phyloP scores from a whole-genome alignment of 2,797 vertebrate genomes.

The Coilia nasus region DNA sequence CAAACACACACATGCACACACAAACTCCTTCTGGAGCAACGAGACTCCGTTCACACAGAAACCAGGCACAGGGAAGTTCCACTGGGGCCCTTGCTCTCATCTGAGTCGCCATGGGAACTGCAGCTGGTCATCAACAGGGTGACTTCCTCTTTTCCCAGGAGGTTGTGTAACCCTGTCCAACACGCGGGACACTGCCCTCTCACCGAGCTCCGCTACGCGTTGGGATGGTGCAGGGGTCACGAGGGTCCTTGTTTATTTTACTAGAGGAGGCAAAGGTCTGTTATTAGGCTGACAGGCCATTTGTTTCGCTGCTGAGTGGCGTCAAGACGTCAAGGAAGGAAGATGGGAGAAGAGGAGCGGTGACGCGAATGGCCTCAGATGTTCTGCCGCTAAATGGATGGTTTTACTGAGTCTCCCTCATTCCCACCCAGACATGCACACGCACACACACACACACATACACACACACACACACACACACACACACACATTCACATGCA shows the following conservation, averaged over 20 bases:
- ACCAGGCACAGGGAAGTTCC: neutral
- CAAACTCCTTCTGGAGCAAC: neutral
- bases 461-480: neutral
- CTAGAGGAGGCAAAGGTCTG: slow-evolving; percentile 27
- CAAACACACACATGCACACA: slow-evolving; percentile 14
- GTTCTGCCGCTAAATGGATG: neutral
- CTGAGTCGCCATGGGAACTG: slow-evolving; percentile 42
- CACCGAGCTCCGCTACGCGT: neutral
- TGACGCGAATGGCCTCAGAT: neutral
- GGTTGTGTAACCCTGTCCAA: slow-evolving; percentile 33
- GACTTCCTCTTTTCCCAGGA: slow-evolving; percentile 46
- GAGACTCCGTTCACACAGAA: neutral
- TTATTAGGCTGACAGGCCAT: neutral
- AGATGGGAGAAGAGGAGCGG: neutral
- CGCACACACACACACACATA: neutral
- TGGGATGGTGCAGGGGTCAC: slow-evolving; percentile 10
- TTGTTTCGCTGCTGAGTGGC: neutral
- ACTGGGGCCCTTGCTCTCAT: slow-evolving; percentile 11
- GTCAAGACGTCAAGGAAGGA: neutral
- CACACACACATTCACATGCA: neutral
- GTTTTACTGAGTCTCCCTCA: neutral
- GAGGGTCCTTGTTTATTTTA: slow-evolving; percentile 36
- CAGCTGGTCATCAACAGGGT: slow-evolving; percentile 35
- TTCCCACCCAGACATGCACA: neutral
- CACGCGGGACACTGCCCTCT: slow-evolving; percentile 30